These are phyloP conservation scores for Lerema accius DNA, from an alignment of 1,140 invertebrate genomes.

Conservation along the genomic window DNA sequence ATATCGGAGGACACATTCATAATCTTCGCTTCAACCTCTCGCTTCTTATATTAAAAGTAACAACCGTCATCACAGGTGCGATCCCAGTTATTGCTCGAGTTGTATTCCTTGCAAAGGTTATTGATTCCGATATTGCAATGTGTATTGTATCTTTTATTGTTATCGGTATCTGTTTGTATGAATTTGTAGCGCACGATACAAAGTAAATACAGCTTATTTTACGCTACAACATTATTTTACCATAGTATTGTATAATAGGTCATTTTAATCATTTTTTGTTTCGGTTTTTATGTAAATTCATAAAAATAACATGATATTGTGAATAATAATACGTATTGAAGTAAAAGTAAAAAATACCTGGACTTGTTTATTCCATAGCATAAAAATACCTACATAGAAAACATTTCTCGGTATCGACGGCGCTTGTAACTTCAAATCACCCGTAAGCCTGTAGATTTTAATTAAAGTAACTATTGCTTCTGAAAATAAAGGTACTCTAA, in stretches of 20 bases:
- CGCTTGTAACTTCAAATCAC: slow-evolving; percentile 30
- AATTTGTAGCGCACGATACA: not conserved
- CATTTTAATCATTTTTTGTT: too few species aligned
- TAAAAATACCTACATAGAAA: slow-evolving; percentile 14
- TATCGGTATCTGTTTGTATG: not conserved
- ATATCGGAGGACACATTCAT: slow-evolving; percentile 81
- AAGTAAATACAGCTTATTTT: too few species aligned
- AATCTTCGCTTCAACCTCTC: slow-evolving; percentile 73
- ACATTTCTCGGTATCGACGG: slow-evolving; percentile 6
- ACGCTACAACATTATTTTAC: not conserved
- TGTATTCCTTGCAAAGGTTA: slow-evolving; percentile 6
- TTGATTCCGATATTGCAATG: slow-evolving; percentile 8
- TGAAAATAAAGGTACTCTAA: slow-evolving; percentile 67
- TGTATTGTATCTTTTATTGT: not conserved
- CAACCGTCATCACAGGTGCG: slow-evolving; percentile 56
- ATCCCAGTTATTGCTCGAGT: slow-evolving; percentile 38
- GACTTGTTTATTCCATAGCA: not conserved
- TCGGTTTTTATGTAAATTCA: too few species aligned
- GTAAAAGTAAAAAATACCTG: not conserved
- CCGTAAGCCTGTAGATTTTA: slow-evolving; percentile 56
- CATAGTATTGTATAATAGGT: too few species aligned
- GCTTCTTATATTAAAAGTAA: slow-evolving; percentile 71
- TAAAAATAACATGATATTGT: too few species aligned
- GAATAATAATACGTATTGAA: not conserved
- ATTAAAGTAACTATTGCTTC: slow-evolving; percentile 58